Conservation (phyloP, 2,113 vertebrate genomes). For the Opisthocomus hoazin region DNA sequence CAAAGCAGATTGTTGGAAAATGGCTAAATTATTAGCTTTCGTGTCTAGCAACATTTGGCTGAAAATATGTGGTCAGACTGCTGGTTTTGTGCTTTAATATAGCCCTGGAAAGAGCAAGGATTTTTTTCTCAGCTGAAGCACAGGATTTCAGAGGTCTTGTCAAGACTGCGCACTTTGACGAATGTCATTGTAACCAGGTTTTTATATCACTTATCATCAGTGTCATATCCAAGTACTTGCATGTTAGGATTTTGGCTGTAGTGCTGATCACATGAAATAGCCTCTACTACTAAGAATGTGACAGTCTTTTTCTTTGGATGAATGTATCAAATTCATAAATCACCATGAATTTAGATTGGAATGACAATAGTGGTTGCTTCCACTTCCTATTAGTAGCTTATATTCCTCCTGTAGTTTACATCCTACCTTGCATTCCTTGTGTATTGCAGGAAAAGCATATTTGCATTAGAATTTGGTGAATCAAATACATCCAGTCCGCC, state of each 20-base stretch:
- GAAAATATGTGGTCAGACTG: background rate
- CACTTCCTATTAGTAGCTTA: background rate
- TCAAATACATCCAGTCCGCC: background rate
- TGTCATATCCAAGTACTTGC: background rate
- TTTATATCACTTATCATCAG: background rate
- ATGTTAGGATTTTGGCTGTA: background rate
- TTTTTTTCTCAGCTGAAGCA: background rate
- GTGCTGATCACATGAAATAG: background rate
- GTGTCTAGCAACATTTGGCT: background rate
- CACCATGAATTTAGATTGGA: background rate
- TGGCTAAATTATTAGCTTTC: background rate
- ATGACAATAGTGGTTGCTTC: background rate
- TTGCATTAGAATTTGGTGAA: background rate
- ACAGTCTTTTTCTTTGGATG: background rate
- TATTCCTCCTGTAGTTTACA: background rate
- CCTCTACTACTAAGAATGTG: background rate
- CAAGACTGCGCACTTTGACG: background rate
- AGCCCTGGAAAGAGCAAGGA: background rate
- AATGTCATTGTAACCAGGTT: background rate
- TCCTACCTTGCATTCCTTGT: background rate
- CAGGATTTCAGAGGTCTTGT: background rate
- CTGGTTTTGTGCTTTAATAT: background rate
- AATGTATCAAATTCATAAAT: background rate
- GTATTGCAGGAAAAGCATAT: background rate
- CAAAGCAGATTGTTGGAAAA: background rate